Conservation (phyloP, 2,888 invertebrate species). For the Pinctada fucata region DNA sequence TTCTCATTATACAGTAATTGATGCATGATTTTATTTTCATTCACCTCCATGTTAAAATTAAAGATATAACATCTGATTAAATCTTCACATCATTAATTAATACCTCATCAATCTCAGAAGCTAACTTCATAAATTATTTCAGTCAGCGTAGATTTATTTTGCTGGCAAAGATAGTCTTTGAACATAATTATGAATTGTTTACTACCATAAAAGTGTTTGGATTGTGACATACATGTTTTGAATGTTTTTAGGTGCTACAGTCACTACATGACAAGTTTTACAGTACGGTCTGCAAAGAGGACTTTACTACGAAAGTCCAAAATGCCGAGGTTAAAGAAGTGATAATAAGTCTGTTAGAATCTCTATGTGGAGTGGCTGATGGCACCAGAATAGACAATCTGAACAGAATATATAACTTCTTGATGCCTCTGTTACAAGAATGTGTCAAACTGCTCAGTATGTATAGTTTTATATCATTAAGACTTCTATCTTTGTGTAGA, state of each 20-base stretch:
- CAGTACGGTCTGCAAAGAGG: slow-evolving; percentile 79
- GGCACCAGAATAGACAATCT: slow-evolving; percentile 71
- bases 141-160: too few species aligned
- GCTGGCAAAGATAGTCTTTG: too few species aligned
- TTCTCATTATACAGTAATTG: too few species aligned
- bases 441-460: slow-evolving; percentile 82
- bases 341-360: slow-evolving; percentile 86
- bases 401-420: slow-evolving; percentile 80
- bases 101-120: too few species aligned
- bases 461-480: slow-evolving; percentile 17
- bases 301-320: slow-evolving; percentile 80
- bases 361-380: slow-evolving; percentile 78
- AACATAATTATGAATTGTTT: not conserved
- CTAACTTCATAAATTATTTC: too few species aligned
- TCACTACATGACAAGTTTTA: slow-evolving; percentile 81
- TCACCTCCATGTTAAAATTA: too few species aligned
- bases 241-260: slow-evolving; percentile 76
- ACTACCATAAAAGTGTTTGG: not conserved
- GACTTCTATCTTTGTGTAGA: too few species aligned
- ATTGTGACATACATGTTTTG: not conserved
- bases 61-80: too few species aligned
- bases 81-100: too few species aligned
- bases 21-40: too few species aligned
- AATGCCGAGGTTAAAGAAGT: slow-evolving; percentile 83
- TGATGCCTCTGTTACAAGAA: slow-evolving; percentile 83